Percentiles rank a stretch among this genome's conserved stretches.
Evolutionary conservation across 2,797 vertebrate species (phyloP).

Genomic region (Thamnophis elegans): DNA sequence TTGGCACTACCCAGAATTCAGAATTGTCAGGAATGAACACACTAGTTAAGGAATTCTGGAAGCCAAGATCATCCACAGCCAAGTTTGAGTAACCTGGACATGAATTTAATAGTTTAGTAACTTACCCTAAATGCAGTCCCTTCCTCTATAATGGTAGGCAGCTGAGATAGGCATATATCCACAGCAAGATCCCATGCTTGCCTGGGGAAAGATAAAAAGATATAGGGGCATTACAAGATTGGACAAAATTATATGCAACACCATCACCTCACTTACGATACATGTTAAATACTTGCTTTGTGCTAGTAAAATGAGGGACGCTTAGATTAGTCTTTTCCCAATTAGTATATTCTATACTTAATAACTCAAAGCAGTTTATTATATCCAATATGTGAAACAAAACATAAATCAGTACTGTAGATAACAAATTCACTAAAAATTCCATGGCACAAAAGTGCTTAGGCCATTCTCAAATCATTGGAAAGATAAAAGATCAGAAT

Average conservation of each 20-base stretch:
- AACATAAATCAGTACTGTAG: not conserved
- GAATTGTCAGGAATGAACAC: not conserved
- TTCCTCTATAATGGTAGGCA: conserved; percentile 97
- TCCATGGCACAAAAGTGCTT: not conserved
- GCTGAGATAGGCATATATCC: conserved; percentile 96
- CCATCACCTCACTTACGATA: accelerated
- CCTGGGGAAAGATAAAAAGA: conserved; percentile 69
- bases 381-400: not conserved
- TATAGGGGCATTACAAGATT: accelerated
- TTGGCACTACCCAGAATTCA: not conserved
- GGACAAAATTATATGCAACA: accelerated
- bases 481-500: not conserved
- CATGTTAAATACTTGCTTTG: not conserved
- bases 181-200: conserved; percentile 98
- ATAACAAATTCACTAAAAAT: not conserved
- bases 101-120: not conserved
- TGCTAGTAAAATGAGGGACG: not conserved
- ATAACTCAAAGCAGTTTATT: not conserved
- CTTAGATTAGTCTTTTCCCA: not conserved
- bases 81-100: not conserved
- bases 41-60: not conserved
- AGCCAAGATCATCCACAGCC: not conserved
- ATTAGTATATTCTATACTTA: not conserved
- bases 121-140: conserved; percentile 96
- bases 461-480: not conserved